phyloP scores from a whole-genome alignment of 1,140 invertebrate species.

The Monomorium pharaonis region DNA sequence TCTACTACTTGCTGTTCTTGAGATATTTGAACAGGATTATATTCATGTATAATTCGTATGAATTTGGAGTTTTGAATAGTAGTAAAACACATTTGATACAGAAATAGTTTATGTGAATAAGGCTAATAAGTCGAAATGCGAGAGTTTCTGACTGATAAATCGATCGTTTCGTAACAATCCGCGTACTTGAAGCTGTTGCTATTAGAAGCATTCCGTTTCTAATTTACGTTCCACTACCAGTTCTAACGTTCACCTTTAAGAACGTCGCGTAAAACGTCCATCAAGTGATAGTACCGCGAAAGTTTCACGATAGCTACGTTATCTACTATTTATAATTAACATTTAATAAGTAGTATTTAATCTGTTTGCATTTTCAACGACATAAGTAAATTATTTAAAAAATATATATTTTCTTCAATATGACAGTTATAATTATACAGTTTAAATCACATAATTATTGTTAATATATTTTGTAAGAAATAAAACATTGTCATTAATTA shows the following conservation, averaged over 20 bases:
- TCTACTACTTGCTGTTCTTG: too few relatives aligned
- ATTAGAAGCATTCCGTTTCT: constrained; percentile 24
- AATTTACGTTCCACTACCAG: neutral
- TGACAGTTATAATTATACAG: neutral
- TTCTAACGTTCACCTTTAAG: constrained; percentile 50
- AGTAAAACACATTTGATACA: neutral
- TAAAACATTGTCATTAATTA: neutral
- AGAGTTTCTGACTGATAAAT: constrained; percentile 14
- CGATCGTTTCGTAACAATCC: constrained; percentile 13
- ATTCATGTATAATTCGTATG: neutral
- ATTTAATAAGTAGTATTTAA: neutral
- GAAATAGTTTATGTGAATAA: neutral
- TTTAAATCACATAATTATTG: neutral
- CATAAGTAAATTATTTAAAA: neutral
- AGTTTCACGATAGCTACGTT: neutral
- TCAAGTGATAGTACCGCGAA: constrained; percentile 3
- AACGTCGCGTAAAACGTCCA: constrained; percentile 36
- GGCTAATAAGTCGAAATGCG: neutral
- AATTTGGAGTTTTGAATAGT: too few relatives aligned
- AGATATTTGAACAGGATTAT: too few relatives aligned
- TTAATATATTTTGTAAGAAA: neutral
- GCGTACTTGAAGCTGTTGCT: constrained; percentile 3
- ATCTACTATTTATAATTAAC: constrained; percentile 10
- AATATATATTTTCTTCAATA: neutral
- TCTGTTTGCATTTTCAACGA: neutral